These are phyloP conservation scores for Cheilosia variabilis DNA, from an alignment of 2,888 invertebrate species.

Conservation along the genomic window DNA sequence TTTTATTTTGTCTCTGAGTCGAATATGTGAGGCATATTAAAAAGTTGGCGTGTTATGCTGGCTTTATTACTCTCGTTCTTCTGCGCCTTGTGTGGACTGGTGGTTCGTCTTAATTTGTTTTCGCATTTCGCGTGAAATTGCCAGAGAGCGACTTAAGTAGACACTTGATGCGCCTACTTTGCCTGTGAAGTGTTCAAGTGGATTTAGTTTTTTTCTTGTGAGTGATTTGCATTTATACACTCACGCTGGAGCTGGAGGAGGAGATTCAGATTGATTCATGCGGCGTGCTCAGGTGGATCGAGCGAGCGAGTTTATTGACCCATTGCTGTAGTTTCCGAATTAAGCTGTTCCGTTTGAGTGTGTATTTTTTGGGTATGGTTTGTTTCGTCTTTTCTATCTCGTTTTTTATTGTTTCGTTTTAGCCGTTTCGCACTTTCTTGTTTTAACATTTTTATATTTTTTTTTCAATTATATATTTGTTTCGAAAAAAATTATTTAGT, in stretches of 20 bases:
- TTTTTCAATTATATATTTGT: too few species aligned
- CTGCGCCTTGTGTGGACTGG: slow-evolving; percentile 4
- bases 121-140: slow-evolving; percentile 59
- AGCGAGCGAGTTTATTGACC: slow-evolving; percentile 48
- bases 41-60: slow-evolving; percentile 5
- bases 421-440: too few species aligned
- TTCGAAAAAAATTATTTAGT: too few species aligned
- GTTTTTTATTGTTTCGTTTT: too few species aligned
- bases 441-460: too few species aligned
- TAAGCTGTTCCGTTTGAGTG: background rate
- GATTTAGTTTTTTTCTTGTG: slow-evolving; percentile 28
- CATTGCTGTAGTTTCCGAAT: slow-evolving; percentile 17
- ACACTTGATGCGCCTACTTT: slow-evolving; percentile 67
- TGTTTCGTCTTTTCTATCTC: too few species aligned
- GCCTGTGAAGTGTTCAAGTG: slow-evolving; percentile 58
- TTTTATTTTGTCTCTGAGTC: slow-evolving; percentile 2
- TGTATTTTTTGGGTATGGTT: too few species aligned
- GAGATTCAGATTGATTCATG: background rate
- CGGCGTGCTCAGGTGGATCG: slow-evolving; percentile 39
- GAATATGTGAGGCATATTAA: slow-evolving; percentile 35
- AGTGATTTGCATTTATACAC: slow-evolving; percentile 32
- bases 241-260: background rate
- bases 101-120: slow-evolving; percentile 60
- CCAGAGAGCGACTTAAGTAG: slow-evolving; percentile 61
- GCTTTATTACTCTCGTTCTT: slow-evolving; percentile 20